phyloP scores from a whole-genome alignment of 2,888 invertebrate species.

The Atherix ibis region DNA sequence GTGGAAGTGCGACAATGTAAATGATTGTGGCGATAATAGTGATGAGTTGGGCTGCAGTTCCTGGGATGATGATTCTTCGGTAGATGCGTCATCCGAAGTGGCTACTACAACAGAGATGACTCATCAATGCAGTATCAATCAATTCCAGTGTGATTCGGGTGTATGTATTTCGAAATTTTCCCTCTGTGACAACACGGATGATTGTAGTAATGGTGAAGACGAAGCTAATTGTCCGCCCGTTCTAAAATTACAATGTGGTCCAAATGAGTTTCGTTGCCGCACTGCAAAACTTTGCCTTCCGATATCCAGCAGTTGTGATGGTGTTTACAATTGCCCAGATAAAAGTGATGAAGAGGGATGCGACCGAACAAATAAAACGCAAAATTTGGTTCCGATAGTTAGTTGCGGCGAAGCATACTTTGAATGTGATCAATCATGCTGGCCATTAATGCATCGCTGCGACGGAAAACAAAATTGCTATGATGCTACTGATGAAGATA shows the following conservation, averaged over 20 bases:
- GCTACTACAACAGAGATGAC: slow-evolving; percentile 18
- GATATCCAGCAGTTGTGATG: slow-evolving; percentile 35
- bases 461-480: slow-evolving; percentile 54
- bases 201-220: slow-evolving; percentile 47
- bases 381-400: neutral
- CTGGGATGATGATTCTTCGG: slow-evolving; percentile 9
- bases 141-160: slow-evolving; percentile 22
- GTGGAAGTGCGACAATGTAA: slow-evolving; percentile 66
- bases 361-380: slow-evolving; percentile 13
- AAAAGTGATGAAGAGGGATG: slow-evolving; percentile 38
- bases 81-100: slow-evolving; percentile 15
- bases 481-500: slow-evolving; percentile 57
- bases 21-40: slow-evolving; percentile 59
- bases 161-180: slow-evolving; percentile 40
- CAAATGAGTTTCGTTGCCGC: slow-evolving; percentile 40
- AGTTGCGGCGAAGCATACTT: slow-evolving; percentile 33
- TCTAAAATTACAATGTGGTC: slow-evolving; percentile 25
- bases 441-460: slow-evolving; percentile 44
- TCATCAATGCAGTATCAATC: slow-evolving; percentile 26
- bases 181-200: slow-evolving; percentile 38
- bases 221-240: slow-evolving; percentile 35
- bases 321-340: slow-evolving; percentile 37
- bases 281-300: slow-evolving; percentile 47
- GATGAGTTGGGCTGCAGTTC: slow-evolving; percentile 51
- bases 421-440: slow-evolving; percentile 43